These are phyloP conservation scores for Phalacrocorax pelagicus DNA, from an alignment of 2,113 vertebrate genomes.

Conservation along the genomic window DNA sequence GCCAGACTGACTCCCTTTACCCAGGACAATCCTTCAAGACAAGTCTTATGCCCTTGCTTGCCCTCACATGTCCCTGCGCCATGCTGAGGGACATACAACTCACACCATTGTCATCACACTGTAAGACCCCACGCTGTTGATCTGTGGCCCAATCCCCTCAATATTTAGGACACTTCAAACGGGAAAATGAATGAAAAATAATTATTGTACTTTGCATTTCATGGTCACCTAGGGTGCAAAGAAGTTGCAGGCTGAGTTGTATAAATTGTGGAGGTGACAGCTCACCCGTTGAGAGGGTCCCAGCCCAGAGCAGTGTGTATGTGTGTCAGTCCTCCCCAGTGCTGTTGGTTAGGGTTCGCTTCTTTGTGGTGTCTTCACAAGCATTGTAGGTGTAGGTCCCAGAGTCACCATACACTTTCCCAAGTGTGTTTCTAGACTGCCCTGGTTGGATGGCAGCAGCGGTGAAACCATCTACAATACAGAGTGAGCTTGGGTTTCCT, in stretches of 20 bases:
- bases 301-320: neutral
- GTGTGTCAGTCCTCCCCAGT: neutral
- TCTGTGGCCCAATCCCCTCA: neutral
- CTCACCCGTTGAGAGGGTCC: neutral
- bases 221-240: neutral
- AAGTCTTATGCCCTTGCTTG: neutral
- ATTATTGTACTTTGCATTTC: neutral
- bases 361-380: neutral
- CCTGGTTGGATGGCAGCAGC: neutral
- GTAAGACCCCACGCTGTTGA: neutral
- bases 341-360: neutral
- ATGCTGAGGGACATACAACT: conserved; percentile 32
- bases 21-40: conserved; percentile 50
- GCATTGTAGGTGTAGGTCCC: accelerated
- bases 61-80: neutral
- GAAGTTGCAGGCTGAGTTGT: neutral
- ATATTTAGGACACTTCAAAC: conserved; percentile 2
- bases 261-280: neutral
- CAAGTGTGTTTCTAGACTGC: neutral
- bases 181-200: conserved; percentile 21
- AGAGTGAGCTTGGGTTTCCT: neutral
- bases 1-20: conserved; percentile 50
- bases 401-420: neutral
- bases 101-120: conserved; percentile 8
- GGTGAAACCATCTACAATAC: neutral